Evolutionary conservation across 35 echinoderm and acorn worm species (phyloP).

Genomic region (Diadema setosum): DNA sequence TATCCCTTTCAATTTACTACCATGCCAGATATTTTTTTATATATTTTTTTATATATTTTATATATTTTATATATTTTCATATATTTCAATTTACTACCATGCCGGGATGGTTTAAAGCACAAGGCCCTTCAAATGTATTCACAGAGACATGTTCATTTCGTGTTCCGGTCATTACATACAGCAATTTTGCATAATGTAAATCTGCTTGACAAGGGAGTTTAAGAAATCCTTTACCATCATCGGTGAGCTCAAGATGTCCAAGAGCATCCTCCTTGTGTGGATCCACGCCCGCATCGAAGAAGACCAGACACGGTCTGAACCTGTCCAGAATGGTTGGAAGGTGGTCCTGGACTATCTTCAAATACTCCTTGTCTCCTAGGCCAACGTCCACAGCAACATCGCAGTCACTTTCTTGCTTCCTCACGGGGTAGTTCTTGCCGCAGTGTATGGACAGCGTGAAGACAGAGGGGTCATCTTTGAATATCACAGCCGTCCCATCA

Average conservation of each 20-base stretch:
- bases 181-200: too few relatives aligned
- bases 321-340: conserved; percentile 51
- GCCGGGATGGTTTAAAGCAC: too few relatives aligned
- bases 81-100: too few relatives aligned
- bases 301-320: conserved; percentile 50
- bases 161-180: too few relatives aligned
- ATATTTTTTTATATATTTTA: too few relatives aligned
- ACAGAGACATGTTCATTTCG: too few relatives aligned
- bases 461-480: conserved; percentile 42
- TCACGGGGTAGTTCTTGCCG: conserved; percentile 68
- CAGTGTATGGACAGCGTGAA: conserved; percentile 85
- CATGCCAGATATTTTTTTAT: too few relatives aligned
- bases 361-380: conserved; percentile 51
- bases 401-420: conserved; percentile 64
- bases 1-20: too few relatives aligned
- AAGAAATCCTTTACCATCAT: conserved; percentile 33
- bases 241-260: conserved; percentile 67
- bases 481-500: conserved; percentile 77
- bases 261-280: conserved; percentile 69
- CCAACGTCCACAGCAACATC: conserved; percentile 56
- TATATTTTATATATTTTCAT: too few relatives aligned
- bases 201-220: too few relatives aligned
- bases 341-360: conserved; percentile 46
- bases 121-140: too few relatives aligned
- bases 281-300: conserved; percentile 83